These are phyloP conservation scores for Peromyscus leucopus DNA, from an alignment of 2,113 vertebrate genomes.

Conservation along the genomic window DNA sequence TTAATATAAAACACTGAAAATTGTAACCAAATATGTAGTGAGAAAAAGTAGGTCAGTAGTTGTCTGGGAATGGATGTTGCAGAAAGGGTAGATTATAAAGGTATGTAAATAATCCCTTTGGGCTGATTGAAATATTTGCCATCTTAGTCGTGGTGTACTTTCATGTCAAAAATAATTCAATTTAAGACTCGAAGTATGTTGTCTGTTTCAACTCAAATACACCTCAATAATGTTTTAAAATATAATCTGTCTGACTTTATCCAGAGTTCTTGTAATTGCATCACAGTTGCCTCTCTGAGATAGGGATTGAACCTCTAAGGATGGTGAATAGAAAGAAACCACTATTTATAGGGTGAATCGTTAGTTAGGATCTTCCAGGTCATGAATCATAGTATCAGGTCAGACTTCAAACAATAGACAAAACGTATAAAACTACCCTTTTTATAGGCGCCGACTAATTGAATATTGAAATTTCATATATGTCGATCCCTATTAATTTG, in stretches of 20 bases:
- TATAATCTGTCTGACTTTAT: background rate
- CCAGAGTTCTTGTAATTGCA: background rate
- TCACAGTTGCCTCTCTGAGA: background rate
- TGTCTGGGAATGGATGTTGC: background rate
- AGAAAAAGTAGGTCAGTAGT: conserved; percentile 7
- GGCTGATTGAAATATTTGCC: conserved; percentile 19
- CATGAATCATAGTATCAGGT: conserved; percentile 21
- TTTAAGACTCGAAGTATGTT: conserved; percentile 11
- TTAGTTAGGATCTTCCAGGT: background rate
- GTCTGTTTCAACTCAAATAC: conserved; percentile 41
- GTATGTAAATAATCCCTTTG: background rate
- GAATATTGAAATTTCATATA: conserved; percentile 18
- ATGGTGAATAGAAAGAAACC: background rate
- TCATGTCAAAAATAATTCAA: conserved; percentile 31
- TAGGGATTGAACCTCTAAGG: background rate
- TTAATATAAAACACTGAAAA: conserved; percentile 19
- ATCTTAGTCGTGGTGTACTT: background rate
- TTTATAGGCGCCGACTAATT: background rate
- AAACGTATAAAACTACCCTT: conserved; percentile 7
- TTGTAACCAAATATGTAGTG: background rate
- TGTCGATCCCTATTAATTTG: conserved; percentile 10
- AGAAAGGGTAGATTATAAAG: conserved; percentile 3
- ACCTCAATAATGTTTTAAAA: conserved; percentile 26
- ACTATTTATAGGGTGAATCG: background rate
- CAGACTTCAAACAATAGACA: conserved; percentile 10